Percentiles rank a stretch among this genome's conserved stretches.
phyloP scores from a whole-genome alignment of 2,113 vertebrate genomes.

The Callithrix jacchus region DNA sequence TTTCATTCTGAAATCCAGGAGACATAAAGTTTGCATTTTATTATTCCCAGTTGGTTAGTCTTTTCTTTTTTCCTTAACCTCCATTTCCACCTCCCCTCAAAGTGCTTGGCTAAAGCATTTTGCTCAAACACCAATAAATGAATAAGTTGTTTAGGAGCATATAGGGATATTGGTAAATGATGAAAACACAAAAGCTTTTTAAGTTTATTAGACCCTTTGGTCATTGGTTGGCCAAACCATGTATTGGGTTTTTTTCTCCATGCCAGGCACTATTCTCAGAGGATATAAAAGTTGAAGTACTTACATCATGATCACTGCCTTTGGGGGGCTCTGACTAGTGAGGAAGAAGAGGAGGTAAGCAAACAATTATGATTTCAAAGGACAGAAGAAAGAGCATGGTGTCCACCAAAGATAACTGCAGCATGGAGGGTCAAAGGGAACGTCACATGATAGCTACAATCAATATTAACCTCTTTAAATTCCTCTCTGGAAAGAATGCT shows the following conservation, averaged over 20 bases:
- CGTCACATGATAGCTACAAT: neutral
- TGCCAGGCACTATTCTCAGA: neutral
- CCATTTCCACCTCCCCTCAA: too few species aligned
- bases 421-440: neutral
- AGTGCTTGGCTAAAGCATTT: neutral
- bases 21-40: conserved; percentile 45
- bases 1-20: conserved; percentile 38
- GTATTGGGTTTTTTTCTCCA: too few species aligned
- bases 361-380: neutral
- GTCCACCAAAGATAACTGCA: neutral
- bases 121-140: neutral
- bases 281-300: neutral
- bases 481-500: neutral
- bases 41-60: neutral
- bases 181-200: neutral
- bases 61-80: neutral
- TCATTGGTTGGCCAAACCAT: neutral
- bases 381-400: neutral
- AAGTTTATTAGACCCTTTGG: neutral
- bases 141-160: neutral
- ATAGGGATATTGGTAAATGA: neutral
- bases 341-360: neutral
- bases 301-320: neutral
- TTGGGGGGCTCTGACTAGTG: neutral
- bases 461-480: neutral